Base-by-base conservation (phyloP, 1,140 invertebrate genomes). In the Leptestheria dahalacensis region DNA sequence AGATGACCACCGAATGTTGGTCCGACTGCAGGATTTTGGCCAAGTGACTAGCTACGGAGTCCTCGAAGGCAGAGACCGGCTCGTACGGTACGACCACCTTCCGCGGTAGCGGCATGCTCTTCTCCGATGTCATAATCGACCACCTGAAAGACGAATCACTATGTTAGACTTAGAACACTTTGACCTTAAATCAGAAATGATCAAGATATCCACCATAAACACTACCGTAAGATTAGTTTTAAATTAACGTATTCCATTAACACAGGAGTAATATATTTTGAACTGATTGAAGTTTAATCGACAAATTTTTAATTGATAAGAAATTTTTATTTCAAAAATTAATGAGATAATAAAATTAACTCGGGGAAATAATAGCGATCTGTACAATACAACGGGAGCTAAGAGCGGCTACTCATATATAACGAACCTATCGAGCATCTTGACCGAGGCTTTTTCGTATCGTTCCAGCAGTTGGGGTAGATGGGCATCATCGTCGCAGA, bases 401-500 rank as follows among this genome's bases (percentile, higher is more conserved):
- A n/a, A n/a, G n/a, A n/a, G n/a, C n/a, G n/a, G n/a, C n/a, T n/a
- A 41, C 6, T 41, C 15, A 41, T 41, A 41, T 15, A 15, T 9
- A 41, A 15, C 67, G 63, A 66, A 85, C 78, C 91, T 83, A 73
- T 97, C 93, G 26, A 97, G 75, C 84, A 96, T 94, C 75, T 95
- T 96, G 48, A 91, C 93, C 63, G 91, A 86, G 9, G 92, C 91
- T 65, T 88, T 84, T 74, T 97, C 93, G 69, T 96, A 91, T 62
- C 88, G 85, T 68, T 97, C 91, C 4, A 97, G 72, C 26, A 96
- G 78, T 65, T 91, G 85, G 12, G 90, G 87, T 48, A 97, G 75
- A 72, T 95, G 88, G 4, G 91, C 85, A 65, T 96, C 93, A 68
- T 95, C 91, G 68, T 97, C 92, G 70, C 92, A 97, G 1, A 88